Base-by-base conservation (phyloP, 1,140 invertebrate species). In the Drosophila pectinifera region DNA sequence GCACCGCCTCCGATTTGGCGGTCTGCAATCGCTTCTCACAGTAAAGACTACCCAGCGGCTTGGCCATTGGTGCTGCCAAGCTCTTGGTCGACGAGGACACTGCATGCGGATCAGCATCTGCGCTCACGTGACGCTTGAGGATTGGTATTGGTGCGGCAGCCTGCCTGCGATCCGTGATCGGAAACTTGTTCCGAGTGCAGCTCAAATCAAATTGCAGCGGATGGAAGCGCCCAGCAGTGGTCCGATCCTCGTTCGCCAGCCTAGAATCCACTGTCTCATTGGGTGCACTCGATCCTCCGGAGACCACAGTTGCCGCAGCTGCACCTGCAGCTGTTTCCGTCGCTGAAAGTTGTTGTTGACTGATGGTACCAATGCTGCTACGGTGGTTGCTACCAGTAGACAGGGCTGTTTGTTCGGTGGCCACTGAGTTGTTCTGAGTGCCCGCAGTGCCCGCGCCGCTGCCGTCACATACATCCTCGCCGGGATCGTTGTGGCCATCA, bases 101-200 rank as follows among this genome's bases (percentile, higher is more conserved):
- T 5, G 26, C 11, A 51, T 11, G 46, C 13, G 46, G 26, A 39
- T 58, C 49, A 0, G 46, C 46, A 46, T 58, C 49, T 0, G 34
- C 45, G 14, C 77, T 75, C 7, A 54, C 56, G 49, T 74, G 78
- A 10, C 59, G 57, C 24, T 20, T 39, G 0, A 48, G 53, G 14
- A 72, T 43, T 14, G 41, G 24, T 7, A 41, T 22, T 22, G 31
- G 31, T 53, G 34, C 34, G 36, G 22, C 20, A 14, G 48, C 55
- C 42, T 64, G 80, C 42, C 63, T 83, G 48, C 92, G 90, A 74
- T 92, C 80, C 24, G 76, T 92, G 13, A 92, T 92, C n/a, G 92
- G 92, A 77, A 92, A 92, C 69, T 92, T 92, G 56, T 92, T 92
- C 24, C 88, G 91, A 16, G 91, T 92, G 70, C 92, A 92, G 56